A percentile compares a stretch with the other conserved stretches of the same genome.
These are phyloP conservation scores for Otus scops DNA, from an alignment of 2,797 vertebrate genomes.

Conservation along the genomic window DNA sequence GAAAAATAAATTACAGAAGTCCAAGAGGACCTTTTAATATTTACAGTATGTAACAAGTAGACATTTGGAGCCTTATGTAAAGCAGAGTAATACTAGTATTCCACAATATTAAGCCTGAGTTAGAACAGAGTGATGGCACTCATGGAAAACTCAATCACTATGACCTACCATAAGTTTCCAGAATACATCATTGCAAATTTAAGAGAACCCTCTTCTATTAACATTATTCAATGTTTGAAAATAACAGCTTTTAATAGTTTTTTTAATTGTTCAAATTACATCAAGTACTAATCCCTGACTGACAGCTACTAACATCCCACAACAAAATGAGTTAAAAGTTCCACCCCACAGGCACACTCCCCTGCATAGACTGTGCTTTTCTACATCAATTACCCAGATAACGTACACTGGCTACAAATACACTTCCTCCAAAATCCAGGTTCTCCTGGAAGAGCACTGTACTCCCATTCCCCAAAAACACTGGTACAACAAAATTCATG, in stretches of 20 bases:
- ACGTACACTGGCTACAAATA: background rate
- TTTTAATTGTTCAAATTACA: background rate
- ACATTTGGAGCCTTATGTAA: background rate
- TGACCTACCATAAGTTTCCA: background rate
- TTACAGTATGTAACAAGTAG: background rate
- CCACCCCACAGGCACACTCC: background rate
- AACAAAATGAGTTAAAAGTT: background rate
- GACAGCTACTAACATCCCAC: background rate
- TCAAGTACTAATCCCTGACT: background rate
- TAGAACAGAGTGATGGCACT: background rate
- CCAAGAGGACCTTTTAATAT: background rate
- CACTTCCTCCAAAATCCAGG: background rate
- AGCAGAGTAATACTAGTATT: background rate
- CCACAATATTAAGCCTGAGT: background rate
- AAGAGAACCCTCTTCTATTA: background rate
- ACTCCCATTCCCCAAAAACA: background rate
- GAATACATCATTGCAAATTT: background rate
- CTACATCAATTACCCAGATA: background rate
- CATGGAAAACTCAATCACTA: background rate
- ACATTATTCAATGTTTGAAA: background rate
- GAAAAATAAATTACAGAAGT: slow-evolving; percentile 46
- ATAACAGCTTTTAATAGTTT: background rate
- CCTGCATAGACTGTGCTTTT: background rate
- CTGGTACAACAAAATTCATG: background rate
- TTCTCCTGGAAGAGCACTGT: background rate